A percentile compares a stretch with the other conserved stretches of the same genome.
Evolutionary conservation across 2,797 vertebrate genomes (phyloP).

Genomic region (Salmo trutta): DNA sequence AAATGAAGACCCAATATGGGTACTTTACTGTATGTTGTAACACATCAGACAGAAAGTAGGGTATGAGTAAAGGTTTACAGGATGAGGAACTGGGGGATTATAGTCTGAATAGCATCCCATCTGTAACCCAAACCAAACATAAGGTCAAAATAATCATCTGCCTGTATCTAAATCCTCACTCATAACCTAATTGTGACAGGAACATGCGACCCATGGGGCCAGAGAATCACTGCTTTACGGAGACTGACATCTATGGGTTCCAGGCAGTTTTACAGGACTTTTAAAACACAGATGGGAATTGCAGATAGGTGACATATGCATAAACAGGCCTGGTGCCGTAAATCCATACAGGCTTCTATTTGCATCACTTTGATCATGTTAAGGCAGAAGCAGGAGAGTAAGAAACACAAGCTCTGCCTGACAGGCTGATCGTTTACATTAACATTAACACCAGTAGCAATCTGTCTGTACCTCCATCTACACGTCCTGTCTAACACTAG

Average conservation of each 20-base stretch:
- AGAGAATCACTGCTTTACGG: background rate
- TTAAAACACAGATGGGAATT: constrained; percentile 43
- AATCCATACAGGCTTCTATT: constrained; percentile 70
- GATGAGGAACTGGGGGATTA: constrained; percentile 51
- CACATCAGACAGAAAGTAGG: constrained; percentile 36
- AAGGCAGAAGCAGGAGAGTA: constrained; percentile 65
- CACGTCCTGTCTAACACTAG: constrained; percentile 47
- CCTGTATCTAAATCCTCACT: constrained; percentile 46
- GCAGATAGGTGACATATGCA: constrained; percentile 42
- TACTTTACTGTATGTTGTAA: constrained; percentile 15
- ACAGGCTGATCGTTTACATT: constrained; percentile 64
- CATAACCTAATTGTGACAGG: constrained; percentile 33
- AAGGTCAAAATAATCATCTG: constrained; percentile 18
- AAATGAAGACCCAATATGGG: too few species aligned
- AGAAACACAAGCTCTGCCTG: constrained; percentile 67
- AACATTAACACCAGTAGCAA: constrained; percentile 63
- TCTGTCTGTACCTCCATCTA: constrained; percentile 55
- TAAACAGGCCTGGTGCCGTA: constrained; percentile 48
- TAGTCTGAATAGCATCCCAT: constrained; percentile 57
- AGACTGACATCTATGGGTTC: constrained; percentile 2
- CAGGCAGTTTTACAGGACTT: constrained; percentile 29
- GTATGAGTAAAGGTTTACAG: constrained; percentile 41
- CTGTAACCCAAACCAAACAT: constrained; percentile 53
- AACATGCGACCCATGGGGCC: background rate
- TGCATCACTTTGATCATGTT: constrained; percentile 70